Conservation (phyloP, 2,888 invertebrate species). For the Rhingia rostrata region DNA sequence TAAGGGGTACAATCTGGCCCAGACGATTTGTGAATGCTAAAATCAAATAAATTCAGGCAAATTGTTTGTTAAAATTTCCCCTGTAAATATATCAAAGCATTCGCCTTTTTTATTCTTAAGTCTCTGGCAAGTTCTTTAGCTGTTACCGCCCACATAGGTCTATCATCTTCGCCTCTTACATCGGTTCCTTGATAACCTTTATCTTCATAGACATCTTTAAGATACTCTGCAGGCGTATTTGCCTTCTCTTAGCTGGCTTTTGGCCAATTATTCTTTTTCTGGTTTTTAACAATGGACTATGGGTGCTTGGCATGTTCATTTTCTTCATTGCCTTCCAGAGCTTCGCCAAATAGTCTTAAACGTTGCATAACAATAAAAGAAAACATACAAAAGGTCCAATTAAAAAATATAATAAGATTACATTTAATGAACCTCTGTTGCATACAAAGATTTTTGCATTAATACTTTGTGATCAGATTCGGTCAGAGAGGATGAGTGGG, state of each 20-base stretch:
- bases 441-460: slow-evolving; percentile 9
- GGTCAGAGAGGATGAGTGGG: background rate
- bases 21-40: no score
- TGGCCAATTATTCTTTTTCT: no score
- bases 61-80: no score
- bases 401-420: slow-evolving; percentile 9
- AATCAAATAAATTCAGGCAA: no score
- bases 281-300: no score
- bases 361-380: background rate
- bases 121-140: background rate
- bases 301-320: no score
- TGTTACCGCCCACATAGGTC: background rate
- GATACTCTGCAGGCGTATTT: no score
- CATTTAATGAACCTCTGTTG: slow-evolving; percentile 33
- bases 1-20: no score
- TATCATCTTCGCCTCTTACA: background rate
- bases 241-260: no score
- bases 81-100: background rate
- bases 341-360: no score
- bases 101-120: background rate
- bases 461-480: slow-evolving; percentile 12
- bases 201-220: background rate
- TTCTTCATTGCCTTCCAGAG: no score
- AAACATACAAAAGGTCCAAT: background rate
- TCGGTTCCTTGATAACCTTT: background rate